phyloP scores from a whole-genome alignment of 2,113 vertebrate species.

The Notechis scutatus region DNA sequence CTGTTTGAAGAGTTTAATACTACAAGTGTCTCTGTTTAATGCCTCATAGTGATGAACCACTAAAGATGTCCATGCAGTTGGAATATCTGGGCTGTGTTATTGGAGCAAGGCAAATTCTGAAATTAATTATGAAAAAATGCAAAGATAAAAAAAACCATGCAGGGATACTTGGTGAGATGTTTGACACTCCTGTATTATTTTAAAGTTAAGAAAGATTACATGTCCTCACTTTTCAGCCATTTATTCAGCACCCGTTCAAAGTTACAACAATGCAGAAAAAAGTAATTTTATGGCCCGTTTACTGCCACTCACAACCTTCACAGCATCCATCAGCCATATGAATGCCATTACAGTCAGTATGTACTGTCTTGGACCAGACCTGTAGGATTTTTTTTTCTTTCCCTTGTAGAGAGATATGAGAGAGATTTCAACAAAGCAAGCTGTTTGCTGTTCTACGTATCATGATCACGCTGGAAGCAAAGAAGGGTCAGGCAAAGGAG shows the following conservation, averaged over 20 bases:
- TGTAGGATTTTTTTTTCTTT: neutral
- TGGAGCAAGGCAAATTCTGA: neutral
- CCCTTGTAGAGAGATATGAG: neutral
- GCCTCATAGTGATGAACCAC: neutral
- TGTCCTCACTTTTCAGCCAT: neutral
- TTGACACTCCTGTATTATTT: neutral
- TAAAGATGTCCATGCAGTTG: slow-evolving; percentile 15
- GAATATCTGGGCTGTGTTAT: neutral
- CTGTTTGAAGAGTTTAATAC: slow-evolving; percentile 21
- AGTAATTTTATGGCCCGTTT: neutral
- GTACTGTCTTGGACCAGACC: neutral
- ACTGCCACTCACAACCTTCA: neutral
- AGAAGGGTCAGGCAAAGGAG: neutral
- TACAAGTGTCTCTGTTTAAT: neutral
- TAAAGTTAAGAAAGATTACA: neutral
- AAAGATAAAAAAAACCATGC: too few relatives aligned
- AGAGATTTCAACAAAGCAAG: neutral
- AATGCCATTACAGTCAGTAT: neutral
- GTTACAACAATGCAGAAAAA: neutral
- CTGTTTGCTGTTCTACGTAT: neutral
- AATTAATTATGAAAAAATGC: neutral
- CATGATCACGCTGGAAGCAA: neutral
- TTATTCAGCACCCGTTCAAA: neutral
- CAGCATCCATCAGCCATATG: neutral
- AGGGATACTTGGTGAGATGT: neutral